A percentile compares a stretch with the other conserved stretches of the same genome.
Evolutionary conservation across 2,888 invertebrate genomes (phyloP).

Genomic region (Linnaemya vulpina): DNA sequence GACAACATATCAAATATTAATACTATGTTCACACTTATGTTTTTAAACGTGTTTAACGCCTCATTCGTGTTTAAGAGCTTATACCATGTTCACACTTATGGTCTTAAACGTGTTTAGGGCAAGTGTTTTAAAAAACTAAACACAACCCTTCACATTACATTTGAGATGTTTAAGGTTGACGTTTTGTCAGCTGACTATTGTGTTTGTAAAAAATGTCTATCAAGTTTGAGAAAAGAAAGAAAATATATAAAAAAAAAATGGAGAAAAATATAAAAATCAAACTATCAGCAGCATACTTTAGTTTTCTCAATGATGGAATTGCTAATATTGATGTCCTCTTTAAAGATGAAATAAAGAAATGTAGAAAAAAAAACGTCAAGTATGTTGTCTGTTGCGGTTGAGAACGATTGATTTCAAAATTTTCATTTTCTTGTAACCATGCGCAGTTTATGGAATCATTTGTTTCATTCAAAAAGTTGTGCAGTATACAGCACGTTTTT

Average conservation of each 20-base stretch:
- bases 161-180: too few relatives aligned
- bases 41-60: too few relatives aligned
- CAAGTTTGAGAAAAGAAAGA: neutral
- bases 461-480: constrained; percentile 6
- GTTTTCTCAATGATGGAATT: neutral
- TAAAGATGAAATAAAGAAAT: neutral
- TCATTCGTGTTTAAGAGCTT: too few relatives aligned
- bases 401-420: neutral
- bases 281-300: neutral
- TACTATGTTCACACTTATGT: too few relatives aligned
- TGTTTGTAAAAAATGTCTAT: neutral
- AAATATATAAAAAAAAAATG: neutral
- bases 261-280: neutral
- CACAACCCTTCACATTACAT: too few relatives aligned
- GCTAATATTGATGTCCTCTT: neutral
- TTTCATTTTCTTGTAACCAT: constrained; percentile 4
- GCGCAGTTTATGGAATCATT: neutral
- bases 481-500: neutral
- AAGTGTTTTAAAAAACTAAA: too few relatives aligned
- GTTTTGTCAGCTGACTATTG: neutral
- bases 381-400: neutral
- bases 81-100: too few relatives aligned
- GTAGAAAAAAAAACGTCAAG: constrained; percentile 1
- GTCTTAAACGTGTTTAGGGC: too few relatives aligned
- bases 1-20: too few relatives aligned